phyloP scores from a whole-genome alignment of 2,888 invertebrate genomes.

The Endotricha flammealis region DNA sequence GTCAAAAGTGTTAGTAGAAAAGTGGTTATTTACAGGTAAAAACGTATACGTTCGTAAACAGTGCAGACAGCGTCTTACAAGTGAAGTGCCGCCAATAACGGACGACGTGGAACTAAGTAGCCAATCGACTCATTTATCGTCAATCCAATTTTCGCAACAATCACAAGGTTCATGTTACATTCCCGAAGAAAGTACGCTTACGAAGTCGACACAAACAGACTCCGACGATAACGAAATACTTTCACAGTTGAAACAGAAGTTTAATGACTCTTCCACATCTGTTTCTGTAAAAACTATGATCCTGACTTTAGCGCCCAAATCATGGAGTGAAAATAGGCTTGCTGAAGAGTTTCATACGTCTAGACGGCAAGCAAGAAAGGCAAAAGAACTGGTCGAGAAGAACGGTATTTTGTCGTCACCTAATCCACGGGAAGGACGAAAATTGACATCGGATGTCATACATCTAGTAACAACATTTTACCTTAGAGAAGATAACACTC shows the following conservation, averaged over 20 bases:
- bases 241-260: constrained; percentile 1
- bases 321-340: constrained; percentile 1
- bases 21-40: constrained; percentile 6
- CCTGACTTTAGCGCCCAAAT: constrained; percentile 3
- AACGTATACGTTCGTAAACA: constrained; percentile 5
- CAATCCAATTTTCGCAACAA: constrained; percentile 2
- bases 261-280: constrained; percentile 4
- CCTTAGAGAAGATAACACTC: constrained; percentile 11
- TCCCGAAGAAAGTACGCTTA: constrained; percentile 7
- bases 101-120: constrained; percentile 5
- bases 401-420: constrained; percentile 3
- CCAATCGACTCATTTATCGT: constrained; percentile 2
- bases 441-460: constrained; percentile 4
- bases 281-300: constrained; percentile 1
- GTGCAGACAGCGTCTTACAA: constrained; percentile 5
- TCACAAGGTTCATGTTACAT: constrained; percentile 3
- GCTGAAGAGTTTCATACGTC: constrained; percentile 1
- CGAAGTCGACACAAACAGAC: constrained; percentile 6
- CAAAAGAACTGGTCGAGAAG: constrained; percentile 4
- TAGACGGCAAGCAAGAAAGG: constrained; percentile 2
- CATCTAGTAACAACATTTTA: constrained; percentile 10
- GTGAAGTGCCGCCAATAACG: constrained; percentile 3
- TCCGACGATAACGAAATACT: constrained; percentile 3
- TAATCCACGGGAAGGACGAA: constrained; percentile 7
- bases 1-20: constrained; percentile 5